Evolutionary conservation across 1,140 invertebrate species (phyloP), one percentile per base, ranked within the genome.

Genomic region (Platyura marginata): DNA sequence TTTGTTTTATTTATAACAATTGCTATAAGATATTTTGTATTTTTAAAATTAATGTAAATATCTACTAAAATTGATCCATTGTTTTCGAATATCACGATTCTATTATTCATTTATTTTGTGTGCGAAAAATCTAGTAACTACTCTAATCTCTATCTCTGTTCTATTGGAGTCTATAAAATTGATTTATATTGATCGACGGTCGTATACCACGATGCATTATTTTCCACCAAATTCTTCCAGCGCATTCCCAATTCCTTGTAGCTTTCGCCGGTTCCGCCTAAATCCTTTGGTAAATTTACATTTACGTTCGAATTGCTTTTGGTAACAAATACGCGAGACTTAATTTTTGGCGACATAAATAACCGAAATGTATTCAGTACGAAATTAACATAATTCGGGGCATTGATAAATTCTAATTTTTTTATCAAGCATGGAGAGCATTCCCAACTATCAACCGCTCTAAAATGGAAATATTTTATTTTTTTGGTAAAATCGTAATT

Each of bases 281-380:
- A 71, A 23, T 75, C 72, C 2, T 48, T 46, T 0, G 77, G 76
- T 16, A 79, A 51, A 38, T 71, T 54, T 10, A 66, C 57, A 6
- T 71, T 52, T 2, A 66, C 55, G 19, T 66, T 53, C 21, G 55
- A 41, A 67, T 53, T 21, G 49, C 55, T 20, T 51, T 53, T 22
- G 46, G 53, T 68, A 1, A 77, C 59, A 41, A 65, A 52, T 3
- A 79, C 61, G 41, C 76, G 64, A 1, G 62, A 55, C 37, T 63
- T 68, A 46, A 81, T 55, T 49, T 85, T 83, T 34, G 72, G 63
- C 19, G 67, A 73, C 75, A 85, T 75, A 49, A 85, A 84, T 44
- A 54, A 66, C 55, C 72, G 73, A 43, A 82, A 74, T 9, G 84
- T 67, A 39, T 71, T 73, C 19, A 84, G 59, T 3, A 84, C 61